Conservation (phyloP, 2,797 vertebrate genomes). For the Platyrinchus mystaceus region DNA sequence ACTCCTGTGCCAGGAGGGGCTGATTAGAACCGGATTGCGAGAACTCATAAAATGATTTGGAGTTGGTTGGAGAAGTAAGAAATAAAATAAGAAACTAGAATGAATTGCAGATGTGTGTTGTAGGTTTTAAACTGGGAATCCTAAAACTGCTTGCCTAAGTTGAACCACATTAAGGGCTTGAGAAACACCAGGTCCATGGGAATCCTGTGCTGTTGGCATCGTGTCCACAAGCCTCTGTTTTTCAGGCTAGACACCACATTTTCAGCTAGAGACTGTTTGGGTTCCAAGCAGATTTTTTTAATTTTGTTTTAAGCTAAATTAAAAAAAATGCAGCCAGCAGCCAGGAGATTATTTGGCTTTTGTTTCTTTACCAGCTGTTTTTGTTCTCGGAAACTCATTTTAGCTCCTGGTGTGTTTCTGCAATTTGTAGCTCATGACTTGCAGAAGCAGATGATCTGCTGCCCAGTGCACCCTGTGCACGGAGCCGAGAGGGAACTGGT, state of each 20-base stretch:
- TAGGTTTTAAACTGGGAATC: slow-evolving; percentile 35
- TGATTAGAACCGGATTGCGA: slow-evolving; percentile 27
- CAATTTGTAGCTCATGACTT: slow-evolving; percentile 8
- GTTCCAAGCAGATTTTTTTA: slow-evolving; percentile 42
- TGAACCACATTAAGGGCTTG: slow-evolving; percentile 32
- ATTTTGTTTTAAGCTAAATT: slow-evolving; percentile 30
- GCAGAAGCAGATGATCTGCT: neutral
- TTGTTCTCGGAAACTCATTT: slow-evolving; percentile 40
- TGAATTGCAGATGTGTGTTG: neutral
- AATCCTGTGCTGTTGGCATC: slow-evolving; percentile 34
- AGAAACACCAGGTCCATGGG: slow-evolving; percentile 50
- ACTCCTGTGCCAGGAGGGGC: slow-evolving; percentile 36
- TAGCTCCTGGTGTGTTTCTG: slow-evolving; percentile 38
- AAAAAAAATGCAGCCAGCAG: neutral
- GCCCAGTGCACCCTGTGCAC: neutral
- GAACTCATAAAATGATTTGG: neutral
- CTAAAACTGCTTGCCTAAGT: slow-evolving; percentile 15
- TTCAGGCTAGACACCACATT: slow-evolving; percentile 39
- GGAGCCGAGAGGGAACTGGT: neutral
- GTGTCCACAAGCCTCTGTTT: slow-evolving; percentile 37
- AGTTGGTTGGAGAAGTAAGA: neutral
- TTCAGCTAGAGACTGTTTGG: slow-evolving; percentile 25
- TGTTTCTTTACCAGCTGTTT: slow-evolving; percentile 57
- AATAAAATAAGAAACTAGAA: slow-evolving; percentile 23
- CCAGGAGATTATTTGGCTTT: slow-evolving; percentile 52